These are phyloP conservation scores for Anomalospiza imberbis DNA, from an alignment of 2,797 vertebrate species.

Conservation along the genomic window DNA sequence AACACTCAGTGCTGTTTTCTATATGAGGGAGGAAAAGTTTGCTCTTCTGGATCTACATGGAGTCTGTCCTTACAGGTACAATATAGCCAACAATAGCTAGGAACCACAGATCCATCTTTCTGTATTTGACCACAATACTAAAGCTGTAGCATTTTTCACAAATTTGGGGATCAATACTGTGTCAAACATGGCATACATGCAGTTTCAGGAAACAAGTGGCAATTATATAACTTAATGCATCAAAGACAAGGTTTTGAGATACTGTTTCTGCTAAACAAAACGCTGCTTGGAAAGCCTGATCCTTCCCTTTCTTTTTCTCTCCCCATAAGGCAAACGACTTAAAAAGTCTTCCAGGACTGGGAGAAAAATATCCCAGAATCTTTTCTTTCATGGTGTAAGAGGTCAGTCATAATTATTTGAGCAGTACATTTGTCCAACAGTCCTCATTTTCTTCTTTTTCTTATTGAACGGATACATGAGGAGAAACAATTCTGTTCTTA, in stretches of 20 bases:
- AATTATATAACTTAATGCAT: neutral
- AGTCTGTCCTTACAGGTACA: conserved; percentile 38
- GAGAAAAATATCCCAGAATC: neutral
- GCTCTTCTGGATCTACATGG: neutral
- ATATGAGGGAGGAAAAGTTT: conserved; percentile 31
- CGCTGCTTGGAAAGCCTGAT: neutral
- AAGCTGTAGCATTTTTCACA: neutral
- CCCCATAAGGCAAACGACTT: neutral
- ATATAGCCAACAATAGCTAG: neutral
- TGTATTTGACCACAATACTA: conserved; percentile 29
- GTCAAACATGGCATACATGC: conserved; percentile 12
- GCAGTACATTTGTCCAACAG: conserved; percentile 1
- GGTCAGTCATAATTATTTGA: neutral
- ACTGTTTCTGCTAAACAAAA: conserved; percentile 21
- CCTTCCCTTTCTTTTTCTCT: neutral
- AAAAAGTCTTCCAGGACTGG: neutral
- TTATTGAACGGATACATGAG: neutral
- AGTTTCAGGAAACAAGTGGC: neutral
- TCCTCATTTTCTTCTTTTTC: conserved; percentile 33
- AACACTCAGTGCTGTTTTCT: neutral
- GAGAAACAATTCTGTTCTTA: conserved; percentile 15
- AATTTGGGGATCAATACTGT: neutral
- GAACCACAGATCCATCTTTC: neutral
- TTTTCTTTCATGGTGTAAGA: conserved; percentile 5
- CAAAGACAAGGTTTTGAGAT: conserved; percentile 30